Evolutionary conservation across 2,113 vertebrate genomes (phyloP), one percentile per base, ranked within the genome.

Genomic region (Coptodon bakossiorum): DNA sequence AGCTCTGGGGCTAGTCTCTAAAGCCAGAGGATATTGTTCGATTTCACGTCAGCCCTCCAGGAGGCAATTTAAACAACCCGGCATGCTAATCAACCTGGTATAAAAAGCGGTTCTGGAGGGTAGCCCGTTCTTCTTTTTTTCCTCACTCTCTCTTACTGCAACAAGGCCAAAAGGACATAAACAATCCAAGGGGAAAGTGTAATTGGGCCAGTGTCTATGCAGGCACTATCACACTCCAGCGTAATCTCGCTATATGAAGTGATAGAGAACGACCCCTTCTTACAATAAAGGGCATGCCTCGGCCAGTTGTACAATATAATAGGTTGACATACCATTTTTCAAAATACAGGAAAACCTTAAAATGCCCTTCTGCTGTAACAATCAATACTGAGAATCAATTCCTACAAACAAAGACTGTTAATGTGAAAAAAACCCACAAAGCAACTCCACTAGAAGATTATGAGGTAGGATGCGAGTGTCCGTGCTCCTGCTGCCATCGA

Each of bases 41-140:
- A 95, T 95, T 95, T 95, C 94, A 93, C 91, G 89, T 94, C 89
- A 92, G 88, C 92, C 91, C 94, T 94, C 92, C 89, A 93, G 94
- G 95, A 96, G 95, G 94, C 94, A 93, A 94, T 96, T 96, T 95
- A 95, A 96, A 95, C 90, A 94, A 95, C 87, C 93, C 89, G 93
- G 95, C 92, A 93, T 95, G 95, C 95, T 95, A 94, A 96, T 95
- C 94, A 94, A 94, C 91, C 83, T 91, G 88, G 90, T 94, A 93
- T 92, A 92, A 94, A 95, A 94, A 88, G 71, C 76, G 71, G 53
- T 81, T 79, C 89, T 94, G 93, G 93, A 92, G 80, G 79, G 90
- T 40, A 79, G 88, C 90, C 92, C 92, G 83, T 71, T 89, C 88
- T 38, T 87, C 82, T 38, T 76, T 86, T 84, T 76, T 71, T 63